Conservation (phyloP, 2,113 vertebrate species). For the Ageneiosus marmoratus region DNA sequence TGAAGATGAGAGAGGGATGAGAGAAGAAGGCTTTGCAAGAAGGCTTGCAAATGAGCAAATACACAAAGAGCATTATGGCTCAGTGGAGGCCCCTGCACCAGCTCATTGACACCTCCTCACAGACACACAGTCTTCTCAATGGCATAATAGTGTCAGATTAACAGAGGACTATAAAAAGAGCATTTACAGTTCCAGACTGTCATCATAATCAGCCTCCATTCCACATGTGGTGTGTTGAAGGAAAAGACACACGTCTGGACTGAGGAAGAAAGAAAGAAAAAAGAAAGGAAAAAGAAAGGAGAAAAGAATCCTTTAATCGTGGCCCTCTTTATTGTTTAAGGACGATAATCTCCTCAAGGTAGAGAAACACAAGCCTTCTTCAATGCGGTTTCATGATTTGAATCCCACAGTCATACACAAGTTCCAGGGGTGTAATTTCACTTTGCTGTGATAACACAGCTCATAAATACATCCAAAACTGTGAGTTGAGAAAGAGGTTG, state of each 20-base stretch:
- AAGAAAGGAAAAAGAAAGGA: constrained; percentile 35
- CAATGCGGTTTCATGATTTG: constrained; percentile 58
- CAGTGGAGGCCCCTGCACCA: constrained; percentile 54
- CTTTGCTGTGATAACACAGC: constrained; percentile 53
- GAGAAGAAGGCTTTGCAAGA: not conserved
- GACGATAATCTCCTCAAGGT: constrained; percentile 60
- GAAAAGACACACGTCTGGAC: constrained; percentile 25
- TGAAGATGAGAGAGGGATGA: not conserved
- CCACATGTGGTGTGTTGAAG: constrained; percentile 5
- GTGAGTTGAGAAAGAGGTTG: constrained; percentile 3
- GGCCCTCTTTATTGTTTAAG: constrained; percentile 59
- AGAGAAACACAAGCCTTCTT: constrained; percentile 41
- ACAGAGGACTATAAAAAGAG: constrained; percentile 66
- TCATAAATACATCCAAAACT: constrained; percentile 60
- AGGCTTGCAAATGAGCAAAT: not conserved
- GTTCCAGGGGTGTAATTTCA: constrained; percentile 54
- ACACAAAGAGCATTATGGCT: constrained; percentile 29
- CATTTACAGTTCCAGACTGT: constrained; percentile 64
- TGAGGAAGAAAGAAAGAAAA: constrained; percentile 27
- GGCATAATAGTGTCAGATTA: constrained; percentile 68
- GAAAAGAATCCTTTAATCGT: constrained; percentile 53
- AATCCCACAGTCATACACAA: constrained; percentile 66
- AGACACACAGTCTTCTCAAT: constrained; percentile 52
- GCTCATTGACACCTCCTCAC: constrained; percentile 66
- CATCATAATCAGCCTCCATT: constrained; percentile 46